Conservation (phyloP, 2,888 invertebrate species). For the Phengaris arion region DNA sequence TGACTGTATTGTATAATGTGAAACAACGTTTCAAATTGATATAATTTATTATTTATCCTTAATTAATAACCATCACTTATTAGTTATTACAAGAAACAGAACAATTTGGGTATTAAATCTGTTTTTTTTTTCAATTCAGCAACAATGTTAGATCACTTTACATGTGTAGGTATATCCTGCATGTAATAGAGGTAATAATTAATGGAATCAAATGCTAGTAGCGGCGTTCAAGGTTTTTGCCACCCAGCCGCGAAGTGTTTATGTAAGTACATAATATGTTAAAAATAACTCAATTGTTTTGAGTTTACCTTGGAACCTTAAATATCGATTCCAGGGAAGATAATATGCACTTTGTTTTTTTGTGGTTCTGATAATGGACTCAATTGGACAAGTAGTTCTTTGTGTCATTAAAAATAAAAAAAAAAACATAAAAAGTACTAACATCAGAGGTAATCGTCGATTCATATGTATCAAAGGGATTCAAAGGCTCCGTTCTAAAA, state of each 20-base stretch:
- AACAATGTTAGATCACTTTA: not conserved
- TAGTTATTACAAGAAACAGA: no score
- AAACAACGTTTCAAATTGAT: no score
- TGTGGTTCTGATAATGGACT: not conserved
- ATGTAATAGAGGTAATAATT: slow-evolving; percentile 2
- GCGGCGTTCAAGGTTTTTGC: slow-evolving; percentile 13
- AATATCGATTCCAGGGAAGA: slow-evolving; percentile 3
- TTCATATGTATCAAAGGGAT: no score
- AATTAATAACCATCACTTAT: no score
- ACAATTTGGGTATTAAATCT: no score
- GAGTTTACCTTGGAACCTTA: not conserved
- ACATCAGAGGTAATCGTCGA: no score
- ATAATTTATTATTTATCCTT: no score
- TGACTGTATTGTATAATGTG: no score
- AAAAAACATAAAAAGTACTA: no score
- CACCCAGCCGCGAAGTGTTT: slow-evolving; percentile 8
- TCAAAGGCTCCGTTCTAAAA: no score
- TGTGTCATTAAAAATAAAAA: not conserved
- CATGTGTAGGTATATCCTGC: not conserved
- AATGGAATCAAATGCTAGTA: slow-evolving; percentile 6
- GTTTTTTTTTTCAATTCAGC: not conserved
- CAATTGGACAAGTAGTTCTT: not conserved
- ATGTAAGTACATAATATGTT: not conserved
- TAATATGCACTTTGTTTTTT: not conserved
- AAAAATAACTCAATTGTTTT: slow-evolving; percentile 14